Evolutionary conservation across 30 jellyfish, hydroid and myxozoan species (phyloP), one percentile per base, ranked within the genome.

Genomic region (Haliclystus octoradiatus): DNA sequence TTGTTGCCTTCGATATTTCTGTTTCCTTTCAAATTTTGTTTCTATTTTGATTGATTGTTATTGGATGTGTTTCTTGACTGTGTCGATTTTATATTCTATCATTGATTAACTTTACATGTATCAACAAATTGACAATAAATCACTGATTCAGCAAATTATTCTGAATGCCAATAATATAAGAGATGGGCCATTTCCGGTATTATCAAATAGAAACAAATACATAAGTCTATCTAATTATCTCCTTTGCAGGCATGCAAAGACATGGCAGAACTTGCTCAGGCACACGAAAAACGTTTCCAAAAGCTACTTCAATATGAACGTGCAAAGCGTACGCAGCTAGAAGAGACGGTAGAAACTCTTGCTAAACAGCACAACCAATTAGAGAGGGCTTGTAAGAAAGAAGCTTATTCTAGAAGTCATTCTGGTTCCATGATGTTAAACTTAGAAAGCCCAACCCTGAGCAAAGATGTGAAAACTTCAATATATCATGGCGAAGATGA

Each of bases 181-280:
- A n/a, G n/a, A n/a, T n/a, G n/a, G n/a, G n/a, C n/a, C n/a, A n/a
- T n/a, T n/a, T n/a, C n/a, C n/a, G n/a, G n/a, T n/a, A n/a, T n/a
- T n/a, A n/a, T n/a, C n/a, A n/a, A n/a, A n/a, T n/a, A n/a, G n/a
- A n/a, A n/a, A n/a, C n/a, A n/a, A n/a, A n/a, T n/a, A n/a, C n/a
- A n/a, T n/a, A n/a, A n/a, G n/a, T n/a, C n/a, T n/a, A n/a, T n/a
- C n/a, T n/a, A n/a, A n/a, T n/a, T n/a, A n/a, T n/a, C n/a, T n/a
- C n/a, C n/a, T n/a, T n/a, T n/a, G n/a, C 73, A 91, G 99, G 99
- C 99, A 1, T 91, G 99, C 76, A 78, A 68, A 33, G 99, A 91
- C 49, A 78, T 91, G 61, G 34, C 81, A 46, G 94, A 81, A 65
- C 80, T 91, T 26, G 99, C 99, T 2, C 93, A 91, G 63, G 81